A percentile compares a stretch with the other conserved stretches of the same genome.
Evolutionary conservation across 2,888 invertebrate species (phyloP).

Genomic region (Lasioglossum oenotherae): DNA sequence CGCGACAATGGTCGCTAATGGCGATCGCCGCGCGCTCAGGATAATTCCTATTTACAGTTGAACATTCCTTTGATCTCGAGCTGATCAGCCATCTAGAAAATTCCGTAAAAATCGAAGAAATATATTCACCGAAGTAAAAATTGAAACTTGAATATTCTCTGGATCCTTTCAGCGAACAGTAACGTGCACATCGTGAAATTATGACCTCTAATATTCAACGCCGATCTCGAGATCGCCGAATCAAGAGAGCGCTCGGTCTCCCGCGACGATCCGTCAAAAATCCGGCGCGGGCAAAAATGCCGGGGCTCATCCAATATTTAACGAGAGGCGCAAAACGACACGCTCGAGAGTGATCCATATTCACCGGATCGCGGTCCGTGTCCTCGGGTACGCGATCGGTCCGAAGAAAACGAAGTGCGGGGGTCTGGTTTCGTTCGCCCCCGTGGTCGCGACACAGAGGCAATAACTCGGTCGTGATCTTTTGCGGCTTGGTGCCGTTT

Average conservation of each 20-base stretch:
- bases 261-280: conserved; percentile 29
- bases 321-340: conserved; percentile 43
- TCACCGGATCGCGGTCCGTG: conserved; percentile 19
- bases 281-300: conserved; percentile 32
- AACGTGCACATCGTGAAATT: background rate
- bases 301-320: conserved; percentile 47
- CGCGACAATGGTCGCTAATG: background rate
- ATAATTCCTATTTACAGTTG: background rate
- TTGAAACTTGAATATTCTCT: background rate
- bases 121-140: background rate
- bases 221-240: background rate
- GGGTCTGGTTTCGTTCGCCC: background rate
- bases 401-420: conserved; percentile 1
- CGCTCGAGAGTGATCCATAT: conserved; percentile 48
- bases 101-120: background rate
- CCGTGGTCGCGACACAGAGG: conserved; percentile 34
- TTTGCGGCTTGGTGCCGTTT: conserved; percentile 17
- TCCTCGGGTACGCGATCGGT: background rate
- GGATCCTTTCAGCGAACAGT: background rate
- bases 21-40: background rate
- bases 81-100: background rate
- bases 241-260: conserved; percentile 4
- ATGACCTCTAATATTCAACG: background rate
- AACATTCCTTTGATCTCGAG: background rate
- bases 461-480: conserved; percentile 62